Evolutionary conservation across 2,113 vertebrate genomes (phyloP).

Genomic region (Tricholaema leucomelas): DNA sequence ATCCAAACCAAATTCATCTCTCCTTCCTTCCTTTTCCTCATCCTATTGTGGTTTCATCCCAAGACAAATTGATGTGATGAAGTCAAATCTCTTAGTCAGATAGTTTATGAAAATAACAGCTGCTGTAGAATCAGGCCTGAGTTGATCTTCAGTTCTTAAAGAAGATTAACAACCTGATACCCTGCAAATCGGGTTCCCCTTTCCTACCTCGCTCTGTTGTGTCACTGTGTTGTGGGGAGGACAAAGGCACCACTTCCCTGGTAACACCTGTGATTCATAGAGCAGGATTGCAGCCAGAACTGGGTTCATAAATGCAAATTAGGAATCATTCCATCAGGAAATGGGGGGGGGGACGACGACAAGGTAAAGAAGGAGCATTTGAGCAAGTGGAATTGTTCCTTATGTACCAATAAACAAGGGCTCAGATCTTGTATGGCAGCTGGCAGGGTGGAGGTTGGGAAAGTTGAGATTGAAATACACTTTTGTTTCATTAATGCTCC

Average conservation of each 20-base stretch:
- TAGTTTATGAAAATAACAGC: slow-evolving; percentile 39
- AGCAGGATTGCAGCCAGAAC: neutral
- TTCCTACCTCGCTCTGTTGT: neutral
- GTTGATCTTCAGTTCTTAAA: neutral
- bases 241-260: neutral
- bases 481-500: neutral
- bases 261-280: neutral
- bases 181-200: neutral
- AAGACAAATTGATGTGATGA: neutral
- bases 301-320: neutral
- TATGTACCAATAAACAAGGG: neutral
- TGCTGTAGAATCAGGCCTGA: neutral
- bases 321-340: neutral
- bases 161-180: slow-evolving; percentile 13
- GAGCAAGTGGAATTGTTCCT: neutral
- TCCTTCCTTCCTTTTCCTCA: neutral
- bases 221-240: accelerated
- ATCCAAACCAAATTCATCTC: neutral
- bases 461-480: neutral
- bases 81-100: neutral
- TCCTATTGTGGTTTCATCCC: neutral
- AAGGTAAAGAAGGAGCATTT: neutral
- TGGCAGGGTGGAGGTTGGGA: neutral
- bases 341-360: accelerated
- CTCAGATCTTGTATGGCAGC: neutral